Evolutionary conservation across 92 coral and sea anemone species (phyloP).

Genomic region (Actinernus sp.): DNA sequence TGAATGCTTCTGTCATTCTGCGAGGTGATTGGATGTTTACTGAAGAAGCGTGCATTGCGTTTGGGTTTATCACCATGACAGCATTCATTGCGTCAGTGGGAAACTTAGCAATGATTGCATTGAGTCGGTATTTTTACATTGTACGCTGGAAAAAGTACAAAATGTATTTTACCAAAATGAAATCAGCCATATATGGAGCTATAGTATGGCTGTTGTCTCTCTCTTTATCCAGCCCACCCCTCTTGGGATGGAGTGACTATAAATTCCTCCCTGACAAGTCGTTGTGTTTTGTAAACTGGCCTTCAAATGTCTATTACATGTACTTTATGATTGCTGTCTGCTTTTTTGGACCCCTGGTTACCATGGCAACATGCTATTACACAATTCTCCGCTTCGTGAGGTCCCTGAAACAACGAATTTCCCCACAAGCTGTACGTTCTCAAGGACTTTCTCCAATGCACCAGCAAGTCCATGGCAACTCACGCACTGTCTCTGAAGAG

Average conservation of each 20-base stretch:
- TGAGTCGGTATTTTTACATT: slow-evolving; percentile 83
- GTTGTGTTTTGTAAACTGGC: slow-evolving; percentile 90
- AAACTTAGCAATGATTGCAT: slow-evolving; percentile 84
- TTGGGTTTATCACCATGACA: slow-evolving; percentile 80
- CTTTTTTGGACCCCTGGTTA: slow-evolving; percentile 75
- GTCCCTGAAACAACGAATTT: slow-evolving; percentile 15
- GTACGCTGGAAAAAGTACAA: slow-evolving; percentile 82
- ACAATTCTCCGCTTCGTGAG: slow-evolving; percentile 74
- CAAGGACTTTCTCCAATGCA: not conserved
- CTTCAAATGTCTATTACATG: slow-evolving; percentile 73
- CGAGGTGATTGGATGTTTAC: slow-evolving; percentile 70
- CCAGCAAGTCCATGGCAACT: not conserved
- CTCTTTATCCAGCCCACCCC: slow-evolving; percentile 71
- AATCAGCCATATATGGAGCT: slow-evolving; percentile 20
- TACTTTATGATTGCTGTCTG: slow-evolving; percentile 80
- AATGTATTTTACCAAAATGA: slow-evolving; percentile 37
- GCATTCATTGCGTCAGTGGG: slow-evolving; percentile 90
- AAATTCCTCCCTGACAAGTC: slow-evolving; percentile 79
- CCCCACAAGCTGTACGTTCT: not conserved
- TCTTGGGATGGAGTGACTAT: slow-evolving; percentile 87
- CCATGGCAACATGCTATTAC: slow-evolving; percentile 74
- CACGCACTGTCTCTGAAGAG: slow-evolving; percentile 49
- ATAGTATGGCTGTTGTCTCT: slow-evolving; percentile 76
- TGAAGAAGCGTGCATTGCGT: slow-evolving; percentile 52
- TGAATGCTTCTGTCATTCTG: slow-evolving; percentile 69